Base-by-base conservation (phyloP, 2,113 vertebrate species). In the Helogale parvula region DNA sequence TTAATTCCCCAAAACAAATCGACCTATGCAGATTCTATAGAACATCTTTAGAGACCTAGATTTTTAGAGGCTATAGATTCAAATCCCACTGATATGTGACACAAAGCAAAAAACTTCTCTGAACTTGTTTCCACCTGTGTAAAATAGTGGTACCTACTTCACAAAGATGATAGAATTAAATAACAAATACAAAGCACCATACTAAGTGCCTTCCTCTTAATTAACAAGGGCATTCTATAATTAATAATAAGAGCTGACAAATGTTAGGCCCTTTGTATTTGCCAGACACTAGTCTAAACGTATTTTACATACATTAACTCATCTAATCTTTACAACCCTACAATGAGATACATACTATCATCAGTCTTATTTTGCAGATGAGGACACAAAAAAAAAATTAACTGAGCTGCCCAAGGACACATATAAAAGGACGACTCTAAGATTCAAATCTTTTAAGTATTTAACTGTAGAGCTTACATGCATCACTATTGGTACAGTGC, bases 321-420 rank as follows among this genome's bases (percentile, higher is more conserved):
- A 68, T 74, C 84, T 52, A 81, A 57, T 65, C 66, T 86, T 93
- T 41, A 86, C 54, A 90, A 65, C 12, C 88, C 35, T 84, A 16
- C 84, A 94, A 47, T 47, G 72, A 94, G 16, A 16, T 41, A 88
- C 6, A 89, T 54, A 47, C n/a, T 57, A 72, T 63, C 82, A 84
- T 41, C 63, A 80, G 57, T 77, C 66, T 23, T 95, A 88, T 60
- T 54, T 95, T 77, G 80, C n/a, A 94, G 27, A 65, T 86, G 41
- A 97, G 72, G 33, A 93, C 63, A 93, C 63, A 79, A 2, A 69
- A 3, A 92, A 69, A 68, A 83, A n/a, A 27, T 54, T 17, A 35
- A 66, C 54, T 89, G 87, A 96, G 90, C 29, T 96, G 12, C 8
- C 17, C 65, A 65, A 65, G 8, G 16, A 94, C 54, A 80, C 79